Evolutionary conservation across 1,140 invertebrate genomes (phyloP).

Genomic region (Microplitis mediator): DNA sequence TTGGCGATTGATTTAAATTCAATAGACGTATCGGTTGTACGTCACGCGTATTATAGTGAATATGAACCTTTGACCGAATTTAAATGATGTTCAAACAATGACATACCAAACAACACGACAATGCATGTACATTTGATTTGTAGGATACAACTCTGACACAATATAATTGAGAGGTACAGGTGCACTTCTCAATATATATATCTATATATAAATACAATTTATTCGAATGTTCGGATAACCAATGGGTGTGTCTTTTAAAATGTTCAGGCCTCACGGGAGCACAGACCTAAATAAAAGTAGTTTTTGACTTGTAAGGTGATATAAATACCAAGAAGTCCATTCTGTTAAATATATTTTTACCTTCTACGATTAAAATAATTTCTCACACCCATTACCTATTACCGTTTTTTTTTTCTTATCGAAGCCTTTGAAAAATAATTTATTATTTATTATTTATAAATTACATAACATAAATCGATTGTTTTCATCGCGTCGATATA

Average conservation of each 20-base stretch:
- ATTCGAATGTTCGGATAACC: not conserved
- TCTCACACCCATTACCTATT: too few relatives aligned
- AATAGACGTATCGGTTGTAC: not conserved
- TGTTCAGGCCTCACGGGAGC: not conserved
- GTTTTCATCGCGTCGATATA: too few relatives aligned
- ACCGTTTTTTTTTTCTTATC: too few relatives aligned
- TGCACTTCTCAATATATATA: too few relatives aligned
- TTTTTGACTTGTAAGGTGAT: slow-evolving; percentile 14
- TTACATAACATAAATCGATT: too few relatives aligned
- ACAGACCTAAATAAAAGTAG: slow-evolving; percentile 6
- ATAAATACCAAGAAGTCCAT: not conserved
- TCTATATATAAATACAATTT: not conserved
- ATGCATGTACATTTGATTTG: not conserved
- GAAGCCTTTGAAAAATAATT: too few relatives aligned
- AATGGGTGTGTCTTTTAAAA: not conserved
- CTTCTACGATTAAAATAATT: not conserved
- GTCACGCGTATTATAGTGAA: not conserved
- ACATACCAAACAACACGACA: not conserved
- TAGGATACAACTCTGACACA: not conserved
- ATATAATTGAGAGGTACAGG: too few relatives aligned
- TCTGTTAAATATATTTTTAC: not conserved
- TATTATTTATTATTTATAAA: too few relatives aligned
- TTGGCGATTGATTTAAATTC: not conserved
- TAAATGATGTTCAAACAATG: not conserved
- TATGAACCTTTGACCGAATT: not conserved